phyloP scores from a whole-genome alignment of 2,797 vertebrate species.

The Anableps anableps region DNA sequence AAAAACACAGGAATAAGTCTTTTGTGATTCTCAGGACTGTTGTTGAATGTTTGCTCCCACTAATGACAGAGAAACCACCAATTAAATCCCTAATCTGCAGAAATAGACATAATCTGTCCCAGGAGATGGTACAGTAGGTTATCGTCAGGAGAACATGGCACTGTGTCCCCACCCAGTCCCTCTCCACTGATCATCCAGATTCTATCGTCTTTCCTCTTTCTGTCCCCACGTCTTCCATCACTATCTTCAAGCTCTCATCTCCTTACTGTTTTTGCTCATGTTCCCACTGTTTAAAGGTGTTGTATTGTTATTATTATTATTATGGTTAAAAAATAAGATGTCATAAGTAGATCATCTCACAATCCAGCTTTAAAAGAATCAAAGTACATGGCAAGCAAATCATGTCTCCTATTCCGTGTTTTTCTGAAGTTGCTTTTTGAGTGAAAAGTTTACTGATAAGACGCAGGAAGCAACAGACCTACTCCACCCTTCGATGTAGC shows the following conservation, averaged over 20 bases:
- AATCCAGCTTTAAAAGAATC: background rate
- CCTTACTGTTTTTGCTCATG: background rate
- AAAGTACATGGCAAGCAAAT: background rate
- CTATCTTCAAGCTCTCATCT: background rate
- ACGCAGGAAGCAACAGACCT: conserved; percentile 52
- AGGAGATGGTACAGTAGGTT: conserved; percentile 27
- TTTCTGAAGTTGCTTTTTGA: background rate
- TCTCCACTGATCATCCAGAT: conserved; percentile 49
- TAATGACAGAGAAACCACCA: conserved; percentile 12
- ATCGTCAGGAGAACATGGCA: conserved; percentile 41
- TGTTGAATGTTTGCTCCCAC: background rate
- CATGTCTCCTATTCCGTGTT: background rate
- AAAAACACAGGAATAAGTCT: background rate
- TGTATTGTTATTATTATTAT: background rate
- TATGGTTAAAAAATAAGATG: background rate
- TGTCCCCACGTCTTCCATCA: background rate
- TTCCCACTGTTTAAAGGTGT: background rate
- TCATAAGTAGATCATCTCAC: background rate
- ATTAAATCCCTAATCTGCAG: conserved; percentile 24
- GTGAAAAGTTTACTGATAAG: conserved; percentile 49
- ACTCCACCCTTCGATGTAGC: conserved; percentile 59
- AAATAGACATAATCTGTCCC: conserved; percentile 22
- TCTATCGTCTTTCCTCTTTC: conserved; percentile 1
- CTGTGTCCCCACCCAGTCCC: conserved; percentile 58
- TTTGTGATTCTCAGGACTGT: background rate